phyloP scores from a whole-genome alignment of 2,888 invertebrate species.

The Cephus pulcher region DNA sequence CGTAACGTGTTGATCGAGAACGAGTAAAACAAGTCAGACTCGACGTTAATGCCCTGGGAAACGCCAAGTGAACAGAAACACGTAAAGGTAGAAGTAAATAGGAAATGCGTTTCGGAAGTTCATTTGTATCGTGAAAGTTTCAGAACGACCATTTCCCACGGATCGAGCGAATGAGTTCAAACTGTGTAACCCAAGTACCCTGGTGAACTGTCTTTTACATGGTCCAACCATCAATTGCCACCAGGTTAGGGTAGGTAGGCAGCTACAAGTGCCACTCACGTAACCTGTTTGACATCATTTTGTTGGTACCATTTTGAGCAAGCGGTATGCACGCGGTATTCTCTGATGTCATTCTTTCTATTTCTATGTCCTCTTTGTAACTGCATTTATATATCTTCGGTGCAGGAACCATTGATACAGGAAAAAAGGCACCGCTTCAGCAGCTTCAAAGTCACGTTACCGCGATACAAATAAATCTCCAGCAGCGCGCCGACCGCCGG shows the following conservation, averaged over 20 bases:
- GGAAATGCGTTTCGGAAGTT: not conserved
- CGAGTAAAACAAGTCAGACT: not conserved
- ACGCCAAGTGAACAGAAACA: not conserved
- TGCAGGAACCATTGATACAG: not conserved
- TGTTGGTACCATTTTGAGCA: not conserved
- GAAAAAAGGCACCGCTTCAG: not conserved
- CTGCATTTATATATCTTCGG: not conserved
- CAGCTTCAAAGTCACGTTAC: not conserved
- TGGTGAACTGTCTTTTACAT: not conserved
- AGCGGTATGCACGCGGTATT: not conserved
- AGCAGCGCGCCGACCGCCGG: not conserved
- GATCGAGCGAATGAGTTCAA: not conserved
- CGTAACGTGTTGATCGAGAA: not conserved
- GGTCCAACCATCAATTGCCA: not conserved
- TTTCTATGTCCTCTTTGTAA: not conserved
- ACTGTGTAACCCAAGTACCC: not conserved
- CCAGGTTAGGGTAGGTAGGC: not conserved
- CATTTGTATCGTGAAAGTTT: not conserved
- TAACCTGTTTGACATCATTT: not conserved
- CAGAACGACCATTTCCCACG: not conserved
- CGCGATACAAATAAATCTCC: conserved; percentile 4
- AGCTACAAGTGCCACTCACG: not conserved
- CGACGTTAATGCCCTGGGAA: not conserved
- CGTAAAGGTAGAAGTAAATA: not conserved
- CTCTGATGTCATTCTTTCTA: not conserved